A percentile compares a stretch with the other conserved stretches of the same genome.
These are phyloP conservation scores for Sympetrum striolatum DNA, from an alignment of 2,888 invertebrate genomes.

Conservation along the genomic window DNA sequence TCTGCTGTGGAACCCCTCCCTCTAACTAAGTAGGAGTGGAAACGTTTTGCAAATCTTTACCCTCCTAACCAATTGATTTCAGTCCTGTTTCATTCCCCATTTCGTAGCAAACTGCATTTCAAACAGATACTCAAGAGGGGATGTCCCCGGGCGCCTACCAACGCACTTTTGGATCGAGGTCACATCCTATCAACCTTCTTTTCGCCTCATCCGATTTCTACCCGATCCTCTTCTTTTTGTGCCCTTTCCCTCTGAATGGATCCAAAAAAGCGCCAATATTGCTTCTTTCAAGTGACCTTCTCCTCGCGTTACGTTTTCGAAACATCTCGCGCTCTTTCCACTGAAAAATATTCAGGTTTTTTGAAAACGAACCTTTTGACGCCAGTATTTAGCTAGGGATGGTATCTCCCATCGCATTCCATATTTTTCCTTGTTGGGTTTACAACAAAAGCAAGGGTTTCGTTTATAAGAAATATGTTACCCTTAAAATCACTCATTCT, in stretches of 20 bases:
- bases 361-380: no score
- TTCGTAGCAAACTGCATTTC: not conserved
- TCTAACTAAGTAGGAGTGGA: no score
- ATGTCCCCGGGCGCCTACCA: not conserved
- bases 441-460: no score
- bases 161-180: not conserved
- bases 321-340: not conserved
- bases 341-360: no score
- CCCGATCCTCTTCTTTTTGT: not conserved
- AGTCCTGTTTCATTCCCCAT: not conserved
- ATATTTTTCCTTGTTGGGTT: no score
- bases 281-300: not conserved
- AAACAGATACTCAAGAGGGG: not conserved
- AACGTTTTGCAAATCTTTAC: no score
- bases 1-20: no score
- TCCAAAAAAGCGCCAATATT: not conserved
- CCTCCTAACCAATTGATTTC: no score
- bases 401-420: no score
- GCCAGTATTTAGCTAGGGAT: no score
- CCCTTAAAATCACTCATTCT: no score
- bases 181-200: not conserved
- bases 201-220: not conserved
- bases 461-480: no score
- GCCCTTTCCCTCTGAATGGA: not conserved
- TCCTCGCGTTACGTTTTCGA: not conserved